These are phyloP conservation scores for Cavia aperea DNA, from an alignment of 2,113 vertebrate species.

Conservation along the genomic window DNA sequence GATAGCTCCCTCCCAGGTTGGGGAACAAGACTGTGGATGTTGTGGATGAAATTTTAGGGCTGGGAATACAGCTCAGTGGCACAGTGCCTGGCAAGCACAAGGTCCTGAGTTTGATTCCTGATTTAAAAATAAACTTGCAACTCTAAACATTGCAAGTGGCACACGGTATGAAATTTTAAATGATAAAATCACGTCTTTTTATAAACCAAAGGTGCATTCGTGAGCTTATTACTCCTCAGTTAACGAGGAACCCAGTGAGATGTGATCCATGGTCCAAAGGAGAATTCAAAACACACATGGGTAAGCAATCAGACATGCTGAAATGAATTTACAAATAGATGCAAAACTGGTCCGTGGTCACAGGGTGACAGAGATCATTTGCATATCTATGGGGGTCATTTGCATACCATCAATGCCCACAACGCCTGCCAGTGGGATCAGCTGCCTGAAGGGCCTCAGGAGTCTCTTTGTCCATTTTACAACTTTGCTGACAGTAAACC, in stretches of 20 bases:
- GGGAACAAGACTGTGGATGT: not conserved
- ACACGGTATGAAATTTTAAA: not conserved
- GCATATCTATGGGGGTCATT: slow-evolving; percentile 26
- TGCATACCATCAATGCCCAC: not conserved
- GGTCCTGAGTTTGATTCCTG: too few relatives aligned
- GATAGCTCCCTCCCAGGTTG: not conserved
- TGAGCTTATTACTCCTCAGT: not conserved
- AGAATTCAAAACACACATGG: not conserved
- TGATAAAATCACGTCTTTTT: not conserved
- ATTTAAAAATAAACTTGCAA: too few relatives aligned
- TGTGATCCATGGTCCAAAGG: not conserved
- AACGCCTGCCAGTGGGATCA: not conserved
- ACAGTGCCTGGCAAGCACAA: too few relatives aligned
- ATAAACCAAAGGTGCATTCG: not conserved
- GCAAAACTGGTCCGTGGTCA: not conserved
- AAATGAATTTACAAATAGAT: not conserved
- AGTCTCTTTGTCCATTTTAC: not conserved
- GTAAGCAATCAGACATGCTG: not conserved
- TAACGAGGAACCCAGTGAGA: not conserved
- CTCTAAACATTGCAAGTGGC: too few relatives aligned
- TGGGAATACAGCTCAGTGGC: too few relatives aligned
- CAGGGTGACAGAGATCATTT: not conserved
- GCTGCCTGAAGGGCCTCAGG: not conserved
- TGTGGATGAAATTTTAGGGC: not conserved
- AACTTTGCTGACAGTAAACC: not conserved